phyloP scores from a whole-genome alignment of 2,888 invertebrate species.

The Nomada goodeniana region DNA sequence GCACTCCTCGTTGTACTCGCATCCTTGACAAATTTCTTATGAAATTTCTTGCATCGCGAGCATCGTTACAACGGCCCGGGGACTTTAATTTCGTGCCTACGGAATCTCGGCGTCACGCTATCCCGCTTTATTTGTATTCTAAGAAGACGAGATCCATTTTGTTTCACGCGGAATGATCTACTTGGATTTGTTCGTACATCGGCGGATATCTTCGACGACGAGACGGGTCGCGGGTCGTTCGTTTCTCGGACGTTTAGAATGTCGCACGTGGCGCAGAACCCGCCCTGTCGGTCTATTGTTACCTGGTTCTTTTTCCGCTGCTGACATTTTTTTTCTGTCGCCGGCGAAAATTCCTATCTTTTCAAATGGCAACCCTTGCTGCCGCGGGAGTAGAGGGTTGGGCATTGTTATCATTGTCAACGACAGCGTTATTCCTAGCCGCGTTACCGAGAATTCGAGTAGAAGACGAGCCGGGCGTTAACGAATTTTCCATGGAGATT shows the following conservation, averaged over 20 bases:
- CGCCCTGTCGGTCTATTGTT: too few species aligned
- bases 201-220: not conserved
- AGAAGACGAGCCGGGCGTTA: slow-evolving; percentile 2
- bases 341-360: too few species aligned
- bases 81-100: slow-evolving; percentile 3
- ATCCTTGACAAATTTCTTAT: slow-evolving; percentile 10
- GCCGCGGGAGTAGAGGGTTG: slow-evolving; percentile 5
- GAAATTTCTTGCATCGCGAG: slow-evolving; percentile 4
- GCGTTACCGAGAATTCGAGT: not conserved
- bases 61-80: slow-evolving; percentile 16
- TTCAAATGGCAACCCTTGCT: slow-evolving; percentile 13
- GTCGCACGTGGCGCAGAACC: too few species aligned
- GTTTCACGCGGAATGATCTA: not conserved
- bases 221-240: slow-evolving; percentile 15
- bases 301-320: too few species aligned
- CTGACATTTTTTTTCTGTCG: too few species aligned
- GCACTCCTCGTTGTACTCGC: not conserved
- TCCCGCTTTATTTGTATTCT: not conserved
- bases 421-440: not conserved
- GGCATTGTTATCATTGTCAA: not conserved
- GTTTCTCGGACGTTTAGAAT: not conserved
- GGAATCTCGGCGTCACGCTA: not conserved
- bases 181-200: not conserved
- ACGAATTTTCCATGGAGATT: slow-evolving; percentile 19
- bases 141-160: not conserved